phyloP scores from a whole-genome alignment of 2,888 invertebrate species.

The Anthophora plumipes region DNA sequence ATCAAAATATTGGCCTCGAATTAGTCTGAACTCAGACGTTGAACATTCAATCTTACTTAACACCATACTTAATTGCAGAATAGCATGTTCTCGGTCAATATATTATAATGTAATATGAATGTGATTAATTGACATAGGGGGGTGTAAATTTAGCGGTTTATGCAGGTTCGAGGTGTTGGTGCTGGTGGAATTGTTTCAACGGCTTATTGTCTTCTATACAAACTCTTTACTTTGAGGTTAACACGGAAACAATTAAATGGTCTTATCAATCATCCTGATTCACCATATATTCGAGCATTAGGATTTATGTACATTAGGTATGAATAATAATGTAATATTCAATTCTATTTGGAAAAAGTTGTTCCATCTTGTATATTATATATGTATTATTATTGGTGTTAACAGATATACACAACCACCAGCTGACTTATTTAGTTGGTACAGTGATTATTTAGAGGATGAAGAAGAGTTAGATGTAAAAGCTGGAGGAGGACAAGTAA shows the following conservation, averaged over 20 bases:
- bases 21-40: conserved; percentile 19
- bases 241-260: conserved; percentile 99
- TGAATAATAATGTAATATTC: background rate
- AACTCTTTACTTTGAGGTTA: conserved; percentile 97
- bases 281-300: conserved; percentile 98
- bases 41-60: conserved; percentile 57
- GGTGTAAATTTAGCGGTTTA: conserved; percentile 79
- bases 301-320: conserved; percentile 93
- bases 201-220: conserved; percentile 99
- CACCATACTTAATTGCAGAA: conserved; percentile 71
- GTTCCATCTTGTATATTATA: conserved; percentile 78
- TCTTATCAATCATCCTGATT: conserved; percentile 97
- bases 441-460: conserved; percentile 97
- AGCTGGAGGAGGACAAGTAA: conserved; percentile 97
- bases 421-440: conserved; percentile 98
- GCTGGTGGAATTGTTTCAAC: conserved; percentile 99
- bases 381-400: background rate
- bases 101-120: conserved; percentile 72
- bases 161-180: conserved; percentile 97
- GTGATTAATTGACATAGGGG: conserved; percentile 71
- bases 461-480: conserved; percentile 99
- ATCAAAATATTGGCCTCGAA: conserved; percentile 31
- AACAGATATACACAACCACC: conserved; percentile 98
- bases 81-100: conserved; percentile 75
- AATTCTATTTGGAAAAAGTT: background rate